Evolutionary conservation across 2,113 vertebrate genomes (phyloP).

Genomic region (Hucho hucho): DNA sequence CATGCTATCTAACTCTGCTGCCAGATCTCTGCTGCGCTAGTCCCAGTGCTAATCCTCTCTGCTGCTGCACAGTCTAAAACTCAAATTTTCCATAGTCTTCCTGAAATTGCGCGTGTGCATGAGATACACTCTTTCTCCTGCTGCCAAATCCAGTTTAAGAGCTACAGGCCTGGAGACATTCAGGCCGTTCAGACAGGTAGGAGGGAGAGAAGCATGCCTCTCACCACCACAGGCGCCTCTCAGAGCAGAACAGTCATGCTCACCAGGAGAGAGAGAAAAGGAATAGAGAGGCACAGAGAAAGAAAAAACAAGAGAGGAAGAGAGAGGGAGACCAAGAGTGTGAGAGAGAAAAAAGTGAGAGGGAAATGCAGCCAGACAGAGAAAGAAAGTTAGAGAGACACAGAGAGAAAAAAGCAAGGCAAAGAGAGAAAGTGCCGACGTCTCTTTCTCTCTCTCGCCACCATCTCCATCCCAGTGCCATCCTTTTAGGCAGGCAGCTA

Average conservation of each 20-base stretch:
- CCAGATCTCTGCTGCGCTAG: too few species aligned
- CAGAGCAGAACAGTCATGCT: neutral
- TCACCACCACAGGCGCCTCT: neutral
- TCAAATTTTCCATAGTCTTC: neutral
- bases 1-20: too few species aligned
- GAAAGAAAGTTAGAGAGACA: too few species aligned
- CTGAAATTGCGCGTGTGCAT: neutral
- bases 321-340: neutral
- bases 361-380: neutral
- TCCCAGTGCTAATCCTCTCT: neutral
- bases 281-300: neutral
- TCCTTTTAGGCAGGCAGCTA: neutral
- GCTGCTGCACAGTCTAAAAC: too few species aligned
- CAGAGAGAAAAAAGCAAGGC: neutral
- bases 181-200: neutral
- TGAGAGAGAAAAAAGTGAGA: too few species aligned
- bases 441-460: neutral
- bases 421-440: too few species aligned
- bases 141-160: neutral
- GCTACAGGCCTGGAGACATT: neutral
- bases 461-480: neutral
- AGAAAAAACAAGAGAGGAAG: neutral
- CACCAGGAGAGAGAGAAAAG: neutral
- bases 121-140: neutral
- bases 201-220: neutral